These are phyloP conservation scores for Charanyca ferruginea DNA, from an alignment of 2,888 invertebrate species.

Conservation along the genomic window DNA sequence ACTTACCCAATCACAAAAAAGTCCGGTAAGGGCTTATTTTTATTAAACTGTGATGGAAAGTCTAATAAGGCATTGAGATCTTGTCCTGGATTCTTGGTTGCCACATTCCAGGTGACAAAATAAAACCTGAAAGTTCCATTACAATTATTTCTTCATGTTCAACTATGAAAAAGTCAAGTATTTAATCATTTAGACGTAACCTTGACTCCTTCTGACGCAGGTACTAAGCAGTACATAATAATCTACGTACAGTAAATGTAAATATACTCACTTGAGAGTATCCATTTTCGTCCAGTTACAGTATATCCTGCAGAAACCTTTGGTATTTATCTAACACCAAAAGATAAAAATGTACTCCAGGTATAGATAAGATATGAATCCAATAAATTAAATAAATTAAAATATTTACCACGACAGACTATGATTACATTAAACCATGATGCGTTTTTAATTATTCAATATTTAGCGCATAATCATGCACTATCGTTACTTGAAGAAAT, in stretches of 20 bases:
- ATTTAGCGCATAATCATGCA: conserved; percentile 13
- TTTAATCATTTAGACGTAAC: conserved; percentile 60
- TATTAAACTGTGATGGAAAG: conserved; percentile 92
- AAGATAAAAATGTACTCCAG: conserved; percentile 59
- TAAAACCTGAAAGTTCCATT: conserved; percentile 92
- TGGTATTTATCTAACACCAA: conserved; percentile 50
- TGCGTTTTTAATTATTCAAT: neutral
- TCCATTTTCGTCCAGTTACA: conserved; percentile 71
- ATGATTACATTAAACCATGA: conserved; percentile 26
- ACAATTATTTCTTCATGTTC: conserved; percentile 13
- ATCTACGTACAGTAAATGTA: conserved; percentile 8
- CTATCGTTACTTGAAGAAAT: neutral
- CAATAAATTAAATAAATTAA: conserved; percentile 35
- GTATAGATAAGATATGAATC: conserved; percentile 71
- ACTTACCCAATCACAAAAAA: conserved; percentile 96
- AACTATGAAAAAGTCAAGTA: conserved; percentile 38
- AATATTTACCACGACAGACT: conserved; percentile 23
- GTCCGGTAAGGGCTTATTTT: conserved; percentile 93
- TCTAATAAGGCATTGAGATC: conserved; percentile 94
- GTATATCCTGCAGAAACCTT: conserved; percentile 38
- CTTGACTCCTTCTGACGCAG: conserved; percentile 75
- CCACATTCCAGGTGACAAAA: conserved; percentile 97
- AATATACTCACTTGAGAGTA: conserved; percentile 74
- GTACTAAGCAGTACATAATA: conserved; percentile 33
- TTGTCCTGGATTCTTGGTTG: conserved; percentile 94